Base-by-base conservation (phyloP, 2,113 vertebrate species). In the Percopsis transmontana region DNA sequence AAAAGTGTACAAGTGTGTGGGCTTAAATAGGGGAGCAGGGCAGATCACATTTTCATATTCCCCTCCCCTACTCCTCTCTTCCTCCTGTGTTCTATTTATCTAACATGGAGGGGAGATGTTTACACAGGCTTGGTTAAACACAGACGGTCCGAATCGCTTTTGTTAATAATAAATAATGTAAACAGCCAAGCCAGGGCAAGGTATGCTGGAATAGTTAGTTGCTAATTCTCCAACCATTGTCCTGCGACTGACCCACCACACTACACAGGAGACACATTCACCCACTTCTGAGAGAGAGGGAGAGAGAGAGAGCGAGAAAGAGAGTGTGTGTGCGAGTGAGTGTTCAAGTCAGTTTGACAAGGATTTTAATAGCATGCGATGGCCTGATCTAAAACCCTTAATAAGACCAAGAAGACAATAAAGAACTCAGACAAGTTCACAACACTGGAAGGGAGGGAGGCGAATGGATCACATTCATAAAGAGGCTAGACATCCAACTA, bases 91-190 rank as follows among this genome's bases (percentile, higher is more conserved):
- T 66, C 58, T 48, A 72, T 90, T 90, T 87, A 89, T 88, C 78
- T 79, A 82, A 77, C 74, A 61, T 11, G 10, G 59, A 71, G 69
- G 72, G 77, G 80, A 79, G 66, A 77, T 79, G 89, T 90, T 89
- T 90, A 86, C 74, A 82, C 61, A 81, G 75, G 79, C 81, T 79
- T 59, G 58, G 72, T 80, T 80, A 85, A 89, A 88, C 85, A 85
- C 78, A 83, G 82, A 53, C 62, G 59, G 66, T 51, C 76, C 82
- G 53, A 68, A 67, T 72, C 62, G 82, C 70, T 79, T 88, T 85
- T 81, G 70, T 89, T 91, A 79, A 90, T 88, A 83, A 89, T 87
- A 89, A 87, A 90, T 85, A 88, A 86, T 72, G 64, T 51, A 87
- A 91, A 89, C 83, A 85, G 66, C 7, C 66, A 56, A 16, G 58